Conservation (phyloP, 2,797 vertebrate species). For the Channa striata region DNA sequence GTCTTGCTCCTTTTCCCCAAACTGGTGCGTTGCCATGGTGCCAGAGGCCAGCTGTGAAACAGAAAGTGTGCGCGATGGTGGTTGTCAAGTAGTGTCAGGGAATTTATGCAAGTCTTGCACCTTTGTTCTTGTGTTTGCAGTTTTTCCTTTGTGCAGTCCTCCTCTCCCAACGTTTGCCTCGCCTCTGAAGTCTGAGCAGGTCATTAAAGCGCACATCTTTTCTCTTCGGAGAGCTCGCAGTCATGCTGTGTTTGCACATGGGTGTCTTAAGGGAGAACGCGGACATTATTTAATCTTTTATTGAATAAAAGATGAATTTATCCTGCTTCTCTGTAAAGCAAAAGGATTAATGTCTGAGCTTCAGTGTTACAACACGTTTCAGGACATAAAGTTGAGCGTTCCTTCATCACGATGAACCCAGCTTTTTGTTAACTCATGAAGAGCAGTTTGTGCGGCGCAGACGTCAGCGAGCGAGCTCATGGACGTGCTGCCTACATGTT, state of each 20-base stretch:
- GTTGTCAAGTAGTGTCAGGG: conserved; percentile 41
- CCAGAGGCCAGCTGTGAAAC: conserved; percentile 57
- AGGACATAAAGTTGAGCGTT: neutral
- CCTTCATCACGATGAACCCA: conserved; percentile 14
- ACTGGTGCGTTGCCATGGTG: conserved; percentile 44
- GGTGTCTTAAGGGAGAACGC: neutral
- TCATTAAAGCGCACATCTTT: neutral
- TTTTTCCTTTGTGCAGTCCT: conserved; percentile 5
- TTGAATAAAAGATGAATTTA: neutral
- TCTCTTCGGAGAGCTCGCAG: conserved; percentile 1
- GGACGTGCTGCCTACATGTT: conserved; percentile 4
- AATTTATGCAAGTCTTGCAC: conserved; percentile 35
- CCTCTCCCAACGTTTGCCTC: conserved; percentile 2
- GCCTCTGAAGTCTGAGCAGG: neutral
- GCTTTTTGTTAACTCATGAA: conserved; percentile 10
- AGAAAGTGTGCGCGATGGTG: conserved; percentile 45
- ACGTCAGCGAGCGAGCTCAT: neutral
- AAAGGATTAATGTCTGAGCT: neutral
- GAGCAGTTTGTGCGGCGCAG: neutral
- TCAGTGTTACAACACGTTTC: conserved; percentile 16
- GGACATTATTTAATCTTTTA: conserved; percentile 10
- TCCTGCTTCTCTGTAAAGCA: neutral
- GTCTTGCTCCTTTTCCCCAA: conserved; percentile 14
- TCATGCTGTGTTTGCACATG: neutral
- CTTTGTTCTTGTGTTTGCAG: conserved; percentile 29